Conservation (phyloP, 2,797 vertebrate species). For the Rhabdomys pumilio region DNA sequence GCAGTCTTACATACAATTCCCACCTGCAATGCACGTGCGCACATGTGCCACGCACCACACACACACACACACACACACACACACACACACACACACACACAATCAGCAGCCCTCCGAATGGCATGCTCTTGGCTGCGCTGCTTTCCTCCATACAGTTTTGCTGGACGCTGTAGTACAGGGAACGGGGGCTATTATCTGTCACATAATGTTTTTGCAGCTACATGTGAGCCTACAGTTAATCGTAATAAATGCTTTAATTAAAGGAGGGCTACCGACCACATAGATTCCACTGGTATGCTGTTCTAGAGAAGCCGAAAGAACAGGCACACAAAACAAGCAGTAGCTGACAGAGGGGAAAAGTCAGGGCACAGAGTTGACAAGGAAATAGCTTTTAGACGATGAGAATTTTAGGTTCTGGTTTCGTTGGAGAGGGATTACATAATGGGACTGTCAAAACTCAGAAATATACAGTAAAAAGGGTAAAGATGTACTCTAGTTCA, state of each 20-base stretch:
- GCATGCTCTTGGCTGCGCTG: background rate
- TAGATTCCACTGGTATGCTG: background rate
- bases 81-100: background rate
- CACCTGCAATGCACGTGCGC: background rate
- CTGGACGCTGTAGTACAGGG: background rate
- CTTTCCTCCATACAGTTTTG: rapidly evolving
- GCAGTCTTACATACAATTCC: background rate
- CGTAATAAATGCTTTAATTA: background rate
- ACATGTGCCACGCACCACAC: background rate
- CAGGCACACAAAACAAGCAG: background rate
- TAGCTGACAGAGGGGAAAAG: background rate
- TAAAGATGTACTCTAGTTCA: slow-evolving; percentile 3
- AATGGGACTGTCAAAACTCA: slow-evolving; percentile 31
- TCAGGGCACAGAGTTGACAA: background rate
- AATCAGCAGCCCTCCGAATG: background rate
- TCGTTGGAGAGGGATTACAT: background rate
- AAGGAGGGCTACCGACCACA: background rate
- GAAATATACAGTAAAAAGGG: slow-evolving; percentile 29
- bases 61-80: background rate
- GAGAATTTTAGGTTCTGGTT: slow-evolving; percentile 29
- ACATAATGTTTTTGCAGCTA: slow-evolving; percentile 33
- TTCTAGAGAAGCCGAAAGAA: slow-evolving; percentile 27
- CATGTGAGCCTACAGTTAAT: background rate
- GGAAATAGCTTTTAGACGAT: background rate
- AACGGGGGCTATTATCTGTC: background rate